Base-by-base conservation (phyloP, 1,140 invertebrate genomes). In the Bradynema listronoti region DNA sequence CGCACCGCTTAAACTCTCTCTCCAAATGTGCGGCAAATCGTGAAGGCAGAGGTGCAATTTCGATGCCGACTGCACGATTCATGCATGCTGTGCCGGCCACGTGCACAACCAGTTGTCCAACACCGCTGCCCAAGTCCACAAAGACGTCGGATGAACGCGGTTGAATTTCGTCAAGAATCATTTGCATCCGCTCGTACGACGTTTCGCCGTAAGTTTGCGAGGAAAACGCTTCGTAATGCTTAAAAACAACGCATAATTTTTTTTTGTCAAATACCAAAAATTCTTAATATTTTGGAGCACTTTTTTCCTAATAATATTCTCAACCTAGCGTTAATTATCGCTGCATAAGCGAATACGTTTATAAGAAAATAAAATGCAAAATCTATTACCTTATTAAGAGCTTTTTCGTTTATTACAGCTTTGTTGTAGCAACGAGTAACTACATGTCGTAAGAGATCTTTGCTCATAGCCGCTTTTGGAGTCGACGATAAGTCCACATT, bases 131-230 rank as follows among this genome's bases (percentile, higher is more conserved):
- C 16, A 75, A 42, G 34, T 75, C 73, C 1, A 75, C 69, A 41
- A 75, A 78, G 9, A 75, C 67, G 56, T 75, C 73, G 14, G 61
- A 33, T n/a, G 64, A 41, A 24, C 22, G 56, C 1, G 66, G 53
- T 14, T 67, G 54, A 2, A 75, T 29, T 34, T 76, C 69, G 4
- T 75, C 72, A 19, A 78, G 50, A 34, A 75, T 76, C 58, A 59
- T 58, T 36, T 66, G 61, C 55, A 75, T 61, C 22, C 69, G 55
- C 29, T 77, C 70, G 22, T 59, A 73, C 7, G 58, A 62, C 4
- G 73, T 75, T 52, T 75, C 73, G 1, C 73, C 73, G 46, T 76
- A 75, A 2, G 72, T 75, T 56, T 78, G 68, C 11, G 72, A 73
- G 0, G 74, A 72, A 49, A 74, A 75, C n/a, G 72, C 69, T 50